phyloP scores from a whole-genome alignment of 2,888 invertebrate genomes.

The Epistrophe grossulariae region DNA sequence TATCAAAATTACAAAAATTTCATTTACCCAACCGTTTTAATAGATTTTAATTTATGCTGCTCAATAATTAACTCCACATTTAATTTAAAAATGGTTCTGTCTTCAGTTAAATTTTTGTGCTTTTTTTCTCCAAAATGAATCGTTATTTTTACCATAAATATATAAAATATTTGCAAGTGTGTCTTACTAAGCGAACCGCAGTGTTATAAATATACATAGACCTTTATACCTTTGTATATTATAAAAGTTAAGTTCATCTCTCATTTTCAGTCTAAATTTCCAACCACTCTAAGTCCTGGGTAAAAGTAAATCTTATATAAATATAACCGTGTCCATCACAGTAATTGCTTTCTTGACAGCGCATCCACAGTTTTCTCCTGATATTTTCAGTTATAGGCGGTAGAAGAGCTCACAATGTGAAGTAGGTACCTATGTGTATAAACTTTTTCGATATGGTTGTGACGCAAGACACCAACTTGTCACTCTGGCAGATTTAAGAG shows the following conservation, averaged over 20 bases:
- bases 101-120: too few relatives aligned
- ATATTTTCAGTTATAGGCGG: too few relatives aligned
- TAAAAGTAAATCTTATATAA: constrained; percentile 32
- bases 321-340: constrained; percentile 47
- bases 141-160: too few relatives aligned
- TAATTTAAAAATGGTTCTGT: too few relatives aligned
- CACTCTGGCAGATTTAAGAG: constrained; percentile 33
- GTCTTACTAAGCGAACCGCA: background rate
- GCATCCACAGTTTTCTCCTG: background rate
- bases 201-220: background rate
- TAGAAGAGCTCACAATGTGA: constrained; percentile 4
- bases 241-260: constrained; percentile 10
- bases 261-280: constrained; percentile 39
- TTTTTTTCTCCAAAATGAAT: too few relatives aligned
- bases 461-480: constrained; percentile 31
- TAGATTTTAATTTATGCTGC: too few relatives aligned
- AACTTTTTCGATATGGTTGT: constrained; percentile 30
- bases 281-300: background rate
- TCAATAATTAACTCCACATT: too few relatives aligned
- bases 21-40: too few relatives aligned
- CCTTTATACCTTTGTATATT: background rate
- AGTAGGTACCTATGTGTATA: background rate
- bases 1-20: too few relatives aligned
- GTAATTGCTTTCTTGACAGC: constrained; percentile 67
- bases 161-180: background rate